These are phyloP conservation scores for Oreocharis arfaki DNA, from an alignment of 2,113 vertebrate genomes.

Conservation along the genomic window DNA sequence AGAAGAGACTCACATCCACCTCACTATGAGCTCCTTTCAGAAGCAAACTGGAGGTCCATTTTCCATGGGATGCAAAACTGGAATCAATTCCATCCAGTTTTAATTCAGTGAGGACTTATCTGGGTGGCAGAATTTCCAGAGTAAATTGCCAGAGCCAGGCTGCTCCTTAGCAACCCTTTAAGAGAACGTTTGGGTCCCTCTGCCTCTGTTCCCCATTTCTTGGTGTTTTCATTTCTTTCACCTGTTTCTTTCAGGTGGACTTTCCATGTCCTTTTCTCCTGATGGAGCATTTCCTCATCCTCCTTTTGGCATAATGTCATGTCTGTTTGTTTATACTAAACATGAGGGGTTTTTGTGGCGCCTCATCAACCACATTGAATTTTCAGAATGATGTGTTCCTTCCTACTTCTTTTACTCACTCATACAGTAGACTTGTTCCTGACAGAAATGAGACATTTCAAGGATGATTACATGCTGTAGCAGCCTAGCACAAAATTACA, in stretches of 20 bases:
- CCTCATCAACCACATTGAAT: background rate
- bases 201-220: background rate
- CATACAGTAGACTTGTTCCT: conserved; percentile 12
- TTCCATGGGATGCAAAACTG: background rate
- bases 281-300: background rate
- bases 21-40: background rate
- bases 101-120: background rate
- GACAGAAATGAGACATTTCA: conserved; percentile 36
- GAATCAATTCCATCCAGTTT: background rate
- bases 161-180: background rate
- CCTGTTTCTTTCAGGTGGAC: background rate
- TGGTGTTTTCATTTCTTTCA: background rate
- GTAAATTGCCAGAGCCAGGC: background rate
- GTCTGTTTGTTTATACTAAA: conserved; percentile 9
- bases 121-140: background rate
- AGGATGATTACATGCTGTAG: conserved; percentile 23
- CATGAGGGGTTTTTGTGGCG: background rate
- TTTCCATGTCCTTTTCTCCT: background rate
- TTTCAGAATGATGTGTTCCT: conserved; percentile 23
- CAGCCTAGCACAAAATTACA: conserved; percentile 30
- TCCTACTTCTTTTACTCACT: conserved; percentile 25
- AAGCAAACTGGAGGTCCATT: background rate
- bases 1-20: background rate
- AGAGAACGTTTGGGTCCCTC: background rate
- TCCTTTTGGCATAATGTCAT: background rate